Base-by-base conservation (phyloP, 1,140 invertebrate genomes). In the Whitmania pigra region DNA sequence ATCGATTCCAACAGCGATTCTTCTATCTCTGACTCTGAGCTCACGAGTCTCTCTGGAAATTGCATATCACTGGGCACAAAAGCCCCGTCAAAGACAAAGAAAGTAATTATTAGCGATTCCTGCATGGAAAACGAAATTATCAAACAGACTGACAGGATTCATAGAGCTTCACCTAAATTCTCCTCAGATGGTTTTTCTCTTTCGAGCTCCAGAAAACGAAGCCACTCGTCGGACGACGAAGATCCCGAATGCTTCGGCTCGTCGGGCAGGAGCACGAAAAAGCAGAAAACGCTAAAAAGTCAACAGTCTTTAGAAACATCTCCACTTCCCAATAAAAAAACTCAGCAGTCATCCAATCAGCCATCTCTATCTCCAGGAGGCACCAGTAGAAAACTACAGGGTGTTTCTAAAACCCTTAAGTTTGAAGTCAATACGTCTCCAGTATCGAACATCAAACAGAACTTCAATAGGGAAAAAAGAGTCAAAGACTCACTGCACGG, bases 1-100 rank as follows among this genome's bases (percentile, higher is more conserved):
- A 63, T 63, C 11, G 57, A 63, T 63, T 63, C 57, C 22, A 17
- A 31, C 29, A 63, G 57, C 29, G 20, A 63, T 31, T 63, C 57
- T 22, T 63, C 57, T 31, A 63, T n/a, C 9, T 63, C 57, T 2
- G 57, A 63, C 20, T 13, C 13, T 7, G 57, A 63, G 22, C 57
- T 63, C 2, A 1, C 11, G 9, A 63, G 57, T 20, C 43, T 49
- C 9, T 49, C 43, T 11, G 9, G 43, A 17, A 49, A 49, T 49
- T 49, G 43, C 43, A 49, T 17, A 49, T 49, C 43, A 17, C 43
- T 15, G 9, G 43, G 9, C 43, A 49, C 43, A 49, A 49, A 49
- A 49, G 15, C 43, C 15, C 13, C 43, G 13, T 17, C 15, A 11
- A 49, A 49, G 43, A 49, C 43, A 49, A 49, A 49, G 43, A 49